Base-by-base conservation (phyloP, 2,797 vertebrate genomes). In the Cynopterus sphinx region DNA sequence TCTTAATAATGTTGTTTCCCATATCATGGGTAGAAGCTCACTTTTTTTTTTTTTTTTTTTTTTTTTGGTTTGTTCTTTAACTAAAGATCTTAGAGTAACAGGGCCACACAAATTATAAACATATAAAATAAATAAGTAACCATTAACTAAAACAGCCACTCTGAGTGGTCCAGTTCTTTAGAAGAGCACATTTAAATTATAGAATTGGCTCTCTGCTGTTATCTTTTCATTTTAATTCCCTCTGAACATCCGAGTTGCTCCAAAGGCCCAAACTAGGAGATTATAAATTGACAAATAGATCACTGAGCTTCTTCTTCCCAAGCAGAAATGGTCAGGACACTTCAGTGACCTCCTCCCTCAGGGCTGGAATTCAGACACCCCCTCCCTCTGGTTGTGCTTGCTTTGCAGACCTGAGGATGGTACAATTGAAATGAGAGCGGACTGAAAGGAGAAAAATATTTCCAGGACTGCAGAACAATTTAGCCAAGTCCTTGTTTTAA, bases 221-320 rank as follows among this genome's bases (percentile, higher is more conserved):
- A 33, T 49, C 22, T 91, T 91, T 83, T 65, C 31, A 59, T 49
- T 90, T 90, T 77, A 96, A 95, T 86, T 96, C 71, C 41, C 5
- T 74, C 22, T 83, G 78, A 39, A n/a, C 49, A 33, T 57, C 43
- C 63, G 65, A 84, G n/a, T 33, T 83, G 39, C 28, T 65, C 51
- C n/a, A 46, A 74, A 83, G 31, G 15, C 6, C 49, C 75, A 26
- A 41, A 24, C 19, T 43, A 11, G 15, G 24, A 86, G 88, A 86
- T 73, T n/a, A 57, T 51, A 91, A 74, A 70, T 49, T 43, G 65
- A 36, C 22, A 43, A 78, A 61, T 8, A 55, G 55, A 53, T 55
- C n/a, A 13, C 17, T 8, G 41, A 67, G 6, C n/a, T n/a, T n/a
- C 53, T 55, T 17, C 33, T 28, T 39, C 17, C 4, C 49, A 49